phyloP scores from a whole-genome alignment of 2,797 vertebrate species.

The Falco concolor region DNA sequence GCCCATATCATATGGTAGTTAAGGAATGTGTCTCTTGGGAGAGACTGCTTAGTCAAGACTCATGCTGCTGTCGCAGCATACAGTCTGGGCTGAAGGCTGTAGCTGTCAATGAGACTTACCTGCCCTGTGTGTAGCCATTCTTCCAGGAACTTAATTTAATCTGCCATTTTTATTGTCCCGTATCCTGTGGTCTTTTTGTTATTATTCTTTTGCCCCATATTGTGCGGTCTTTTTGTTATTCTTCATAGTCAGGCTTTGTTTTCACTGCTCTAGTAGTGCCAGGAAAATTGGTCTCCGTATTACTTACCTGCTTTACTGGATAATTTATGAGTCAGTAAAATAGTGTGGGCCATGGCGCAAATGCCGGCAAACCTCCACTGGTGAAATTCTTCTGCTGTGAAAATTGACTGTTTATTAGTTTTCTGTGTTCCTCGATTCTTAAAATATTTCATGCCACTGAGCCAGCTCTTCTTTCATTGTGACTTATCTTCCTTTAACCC shows the following conservation, averaged over 20 bases:
- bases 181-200: neutral
- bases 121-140: neutral
- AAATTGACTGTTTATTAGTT: neutral
- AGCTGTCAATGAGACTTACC: neutral
- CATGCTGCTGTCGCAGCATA: accelerated
- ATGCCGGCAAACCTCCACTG: neutral
- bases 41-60: neutral
- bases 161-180: neutral
- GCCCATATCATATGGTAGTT: neutral
- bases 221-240: neutral
- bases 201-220: no score
- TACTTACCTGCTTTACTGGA: neutral
- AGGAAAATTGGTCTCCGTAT: neutral
- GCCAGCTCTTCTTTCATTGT: neutral
- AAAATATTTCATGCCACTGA: neutral
- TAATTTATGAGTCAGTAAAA: neutral
- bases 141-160: neutral
- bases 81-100: neutral
- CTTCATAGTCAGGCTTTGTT: neutral
- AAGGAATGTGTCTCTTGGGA: neutral
- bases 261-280: neutral
- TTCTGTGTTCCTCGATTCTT: neutral
- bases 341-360: neutral
- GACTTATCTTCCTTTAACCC: neutral
- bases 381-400: neutral